A percentile compares a stretch with the other conserved stretches of the same genome.
These are phyloP conservation scores for Xenotilapia longispinis DNA, from an alignment of 2,113 vertebrate species.

Conservation along the genomic window DNA sequence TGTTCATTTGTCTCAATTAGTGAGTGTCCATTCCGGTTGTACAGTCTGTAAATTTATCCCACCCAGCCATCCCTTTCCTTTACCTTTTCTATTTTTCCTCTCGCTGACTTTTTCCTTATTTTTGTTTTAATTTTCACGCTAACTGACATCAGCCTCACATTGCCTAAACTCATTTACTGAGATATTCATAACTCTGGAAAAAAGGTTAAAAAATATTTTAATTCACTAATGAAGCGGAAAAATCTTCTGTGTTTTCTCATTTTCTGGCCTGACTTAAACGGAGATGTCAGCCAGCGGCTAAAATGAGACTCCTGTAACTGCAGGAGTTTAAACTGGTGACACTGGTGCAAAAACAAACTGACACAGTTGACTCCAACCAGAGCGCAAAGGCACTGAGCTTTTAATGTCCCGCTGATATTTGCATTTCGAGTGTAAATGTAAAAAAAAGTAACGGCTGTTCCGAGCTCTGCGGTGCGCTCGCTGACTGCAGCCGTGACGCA, in stretches of 20 bases:
- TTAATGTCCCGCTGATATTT: background rate
- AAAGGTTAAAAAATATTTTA: background rate
- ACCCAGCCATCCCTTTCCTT: constrained; percentile 14
- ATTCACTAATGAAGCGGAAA: background rate
- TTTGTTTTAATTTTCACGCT: background rate
- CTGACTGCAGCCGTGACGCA: background rate
- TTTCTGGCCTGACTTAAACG: background rate
- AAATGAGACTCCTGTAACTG: background rate
- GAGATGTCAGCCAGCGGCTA: background rate
- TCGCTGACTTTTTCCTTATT: background rate
- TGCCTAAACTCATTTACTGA: background rate
- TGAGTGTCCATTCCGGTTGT: constrained; percentile 13
- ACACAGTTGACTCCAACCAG: background rate
- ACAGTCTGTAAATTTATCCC: constrained; percentile 28
- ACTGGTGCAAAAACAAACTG: background rate
- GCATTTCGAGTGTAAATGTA: constrained; percentile 1
- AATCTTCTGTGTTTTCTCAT: background rate
- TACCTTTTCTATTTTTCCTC: background rate
- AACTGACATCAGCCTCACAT: background rate
- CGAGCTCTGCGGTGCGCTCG: background rate
- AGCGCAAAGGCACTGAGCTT: background rate
- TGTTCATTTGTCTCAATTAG: constrained; percentile 67
- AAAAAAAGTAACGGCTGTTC: background rate
- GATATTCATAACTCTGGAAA: background rate
- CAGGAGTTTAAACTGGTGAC: background rate